Percentiles rank a stretch among this genome's conserved stretches.
phyloP scores from a whole-genome alignment of 64 coral and sea anemone genomes.

The Exaiptasia diaphana region DNA sequence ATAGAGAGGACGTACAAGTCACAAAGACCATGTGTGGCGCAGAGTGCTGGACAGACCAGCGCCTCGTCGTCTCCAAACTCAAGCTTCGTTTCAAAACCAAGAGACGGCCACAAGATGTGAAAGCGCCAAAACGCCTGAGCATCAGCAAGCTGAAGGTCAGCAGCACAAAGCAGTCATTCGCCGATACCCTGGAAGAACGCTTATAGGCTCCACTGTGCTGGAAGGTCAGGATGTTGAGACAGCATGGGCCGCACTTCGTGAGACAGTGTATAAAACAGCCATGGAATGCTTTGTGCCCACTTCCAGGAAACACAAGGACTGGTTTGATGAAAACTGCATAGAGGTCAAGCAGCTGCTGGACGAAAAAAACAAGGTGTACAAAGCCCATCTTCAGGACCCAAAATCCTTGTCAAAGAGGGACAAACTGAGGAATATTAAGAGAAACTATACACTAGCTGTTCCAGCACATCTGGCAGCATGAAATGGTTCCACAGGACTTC shows the following conservation, averaged over 20 bases:
- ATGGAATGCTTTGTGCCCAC: background rate
- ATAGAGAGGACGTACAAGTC: background rate
- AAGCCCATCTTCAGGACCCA: background rate
- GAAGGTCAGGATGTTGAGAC: background rate
- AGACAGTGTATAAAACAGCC: background rate
- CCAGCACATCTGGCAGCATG: background rate
- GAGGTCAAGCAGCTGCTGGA: background rate
- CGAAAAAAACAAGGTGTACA: background rate
- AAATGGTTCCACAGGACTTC: background rate
- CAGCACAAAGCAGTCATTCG: background rate
- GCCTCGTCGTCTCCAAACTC: slow-evolving; percentile 11
- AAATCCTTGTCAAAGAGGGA: background rate
- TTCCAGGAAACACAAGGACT: background rate
- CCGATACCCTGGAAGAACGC: background rate
- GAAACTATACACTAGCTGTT: background rate
- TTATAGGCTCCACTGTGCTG: background rate
- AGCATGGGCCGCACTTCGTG: background rate
- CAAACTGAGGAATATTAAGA: background rate
- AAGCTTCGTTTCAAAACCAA: background rate
- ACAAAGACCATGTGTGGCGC: background rate
- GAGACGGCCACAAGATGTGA: background rate
- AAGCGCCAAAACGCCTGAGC: slow-evolving; percentile 37
- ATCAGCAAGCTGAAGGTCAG: background rate
- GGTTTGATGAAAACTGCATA: background rate
- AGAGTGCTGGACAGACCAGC: slow-evolving; percentile 23